Evolutionary conservation across 2,888 invertebrate species (phyloP).

Genomic region (Venustoraphidia nigricollis): DNA sequence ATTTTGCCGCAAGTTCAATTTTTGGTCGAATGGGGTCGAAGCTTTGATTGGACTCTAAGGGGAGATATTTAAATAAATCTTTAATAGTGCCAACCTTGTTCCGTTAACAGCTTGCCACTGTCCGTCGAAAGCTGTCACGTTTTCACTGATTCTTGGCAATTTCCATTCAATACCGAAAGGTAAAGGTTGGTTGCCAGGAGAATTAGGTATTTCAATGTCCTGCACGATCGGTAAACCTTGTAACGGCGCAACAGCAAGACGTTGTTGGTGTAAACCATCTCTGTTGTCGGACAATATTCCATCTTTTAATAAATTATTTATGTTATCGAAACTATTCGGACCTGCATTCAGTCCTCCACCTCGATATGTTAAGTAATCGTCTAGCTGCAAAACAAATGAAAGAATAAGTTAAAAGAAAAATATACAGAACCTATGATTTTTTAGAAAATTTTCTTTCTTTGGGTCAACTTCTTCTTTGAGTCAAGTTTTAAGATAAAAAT

Average conservation of each 20-base stretch:
- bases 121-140: conserved; percentile 53
- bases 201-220: conserved; percentile 12
- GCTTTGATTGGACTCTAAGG: too few species aligned
- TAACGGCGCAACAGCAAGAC: not conserved
- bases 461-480: too few species aligned
- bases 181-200: conserved; percentile 15
- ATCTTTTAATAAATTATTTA: not conserved
- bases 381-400: not conserved
- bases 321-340: conserved; percentile 1
- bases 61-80: not conserved
- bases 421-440: too few species aligned
- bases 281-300: not conserved
- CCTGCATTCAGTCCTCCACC: not conserved
- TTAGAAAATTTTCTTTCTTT: too few species aligned
- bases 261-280: not conserved
- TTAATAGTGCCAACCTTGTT: conserved; percentile 38
- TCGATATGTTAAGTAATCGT: conserved; percentile 5
- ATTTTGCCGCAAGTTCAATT: too few species aligned
- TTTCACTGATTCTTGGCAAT: conserved; percentile 45
- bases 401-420: too few species aligned
- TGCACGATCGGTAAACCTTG: conserved; percentile 15
- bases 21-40: too few species aligned
- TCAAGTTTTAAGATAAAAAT: too few species aligned
- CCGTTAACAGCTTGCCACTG: conserved; percentile 65
- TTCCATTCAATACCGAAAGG: conserved; percentile 18